These are phyloP conservation scores for Prostheceraeus crozeri DNA, from an alignment of 2,888 invertebrate genomes.

Conservation along the genomic window DNA sequence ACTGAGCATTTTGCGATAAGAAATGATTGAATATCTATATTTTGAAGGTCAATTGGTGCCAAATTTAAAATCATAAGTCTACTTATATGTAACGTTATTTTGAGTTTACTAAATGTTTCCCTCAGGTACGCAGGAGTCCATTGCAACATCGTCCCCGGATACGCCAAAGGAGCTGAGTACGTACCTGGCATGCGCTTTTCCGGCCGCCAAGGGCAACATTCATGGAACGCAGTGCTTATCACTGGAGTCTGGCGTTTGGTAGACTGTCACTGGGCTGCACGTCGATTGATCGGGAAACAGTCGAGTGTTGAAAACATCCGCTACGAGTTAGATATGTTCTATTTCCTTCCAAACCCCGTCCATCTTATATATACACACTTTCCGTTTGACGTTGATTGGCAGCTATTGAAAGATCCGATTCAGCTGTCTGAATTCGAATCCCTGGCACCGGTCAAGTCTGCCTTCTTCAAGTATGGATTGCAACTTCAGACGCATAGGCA, in stretches of 20 bases:
- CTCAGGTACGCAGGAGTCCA: conserved; percentile 56
- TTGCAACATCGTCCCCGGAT: conserved; percentile 56
- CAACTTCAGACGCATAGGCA: conserved; percentile 56
- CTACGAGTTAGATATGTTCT: conserved; percentile 56
- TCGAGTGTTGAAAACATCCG: conserved; percentile 43
- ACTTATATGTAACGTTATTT: no score
- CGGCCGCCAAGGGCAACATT: conserved; percentile 55
- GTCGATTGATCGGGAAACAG: conserved; percentile 56
- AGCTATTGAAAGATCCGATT: conserved; percentile 51
- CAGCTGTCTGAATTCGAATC: conserved; percentile 55
- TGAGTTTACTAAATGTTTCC: no score
- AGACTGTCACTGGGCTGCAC: conserved; percentile 57
- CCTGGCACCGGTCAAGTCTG: conserved; percentile 57
- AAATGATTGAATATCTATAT: no score
- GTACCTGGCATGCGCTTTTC: conserved; percentile 55
- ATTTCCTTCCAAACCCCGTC: conserved; percentile 56
- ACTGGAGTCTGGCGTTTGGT: conserved; percentile 56
- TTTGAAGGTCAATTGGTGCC: background rate
- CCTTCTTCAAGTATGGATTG: conserved; percentile 56
- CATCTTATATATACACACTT: conserved; percentile 57
- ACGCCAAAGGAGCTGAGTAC: conserved; percentile 57
- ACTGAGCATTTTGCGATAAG: no score
- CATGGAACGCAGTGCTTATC: conserved; percentile 57
- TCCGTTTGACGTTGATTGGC: conserved; percentile 56
- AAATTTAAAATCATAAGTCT: background rate